Evolutionary conservation across 2,113 vertebrate species (phyloP), one percentile per base, ranked within the genome.

Genomic region (Myodes glareolus): DNA sequence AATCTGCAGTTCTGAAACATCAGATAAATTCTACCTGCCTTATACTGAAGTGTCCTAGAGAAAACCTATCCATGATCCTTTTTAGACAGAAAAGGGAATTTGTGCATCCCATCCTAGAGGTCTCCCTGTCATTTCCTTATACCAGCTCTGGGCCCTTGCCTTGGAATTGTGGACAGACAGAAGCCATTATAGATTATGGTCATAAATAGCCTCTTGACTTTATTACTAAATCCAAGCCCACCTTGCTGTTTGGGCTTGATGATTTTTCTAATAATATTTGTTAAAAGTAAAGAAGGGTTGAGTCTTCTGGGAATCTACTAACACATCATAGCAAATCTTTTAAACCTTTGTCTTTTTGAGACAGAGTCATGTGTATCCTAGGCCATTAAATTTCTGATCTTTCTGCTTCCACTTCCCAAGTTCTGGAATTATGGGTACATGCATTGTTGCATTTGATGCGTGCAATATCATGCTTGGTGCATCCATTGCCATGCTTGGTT

Each of bases 221-320:
- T 76, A 72, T 27, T 91, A 25, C 63, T 65, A 2, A 95, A 85
- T 85, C 29, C 17, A 82, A 61, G 47, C 52, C 63, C 89, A 39
- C 47, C 33, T 50, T n/a, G 70, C 70, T 78, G 39, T 67, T 29
- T 93, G n/a, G 5, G 31, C 73, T 90, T 72, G 61, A 89, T 82
- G 4, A 80, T 84, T 94, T 97, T 82, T 86, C 61, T 75, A 67
- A 29, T 84, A 84, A 45, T 86, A 76, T 81, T 88, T 92, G 50
- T 55, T 88, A 47, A 94, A 88, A 47, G 68, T 87, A 68, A 42
- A 94, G 88, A 29, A 82, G 68, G 96, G 67, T 0, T 2, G 33
- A 47, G 21, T 92, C 16, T 88, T 63, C n/a, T 39, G 17, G 36
- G 42, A 87, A 93, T 80, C 86, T 82, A 61, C 42, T 89, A 47